phyloP scores from a whole-genome alignment of 2,797 vertebrate genomes.

The Synanceia verrucosa region DNA sequence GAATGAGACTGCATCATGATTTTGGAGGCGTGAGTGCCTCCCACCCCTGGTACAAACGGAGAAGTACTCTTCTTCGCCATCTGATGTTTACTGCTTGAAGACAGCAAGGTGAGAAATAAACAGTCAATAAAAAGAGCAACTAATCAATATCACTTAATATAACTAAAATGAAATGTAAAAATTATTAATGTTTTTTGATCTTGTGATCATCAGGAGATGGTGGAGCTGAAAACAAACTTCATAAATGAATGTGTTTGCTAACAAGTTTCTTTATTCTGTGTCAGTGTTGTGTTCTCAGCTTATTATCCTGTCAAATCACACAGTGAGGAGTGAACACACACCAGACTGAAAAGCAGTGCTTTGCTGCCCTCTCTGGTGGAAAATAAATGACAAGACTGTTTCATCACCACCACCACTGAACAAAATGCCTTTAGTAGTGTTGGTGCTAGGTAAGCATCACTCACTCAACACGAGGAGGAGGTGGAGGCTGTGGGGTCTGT shows the following conservation, averaged over 20 bases:
- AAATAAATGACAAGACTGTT: neutral
- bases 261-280: neutral
- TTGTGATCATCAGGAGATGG: neutral
- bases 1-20: conserved; percentile 61
- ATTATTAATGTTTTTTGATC: neutral
- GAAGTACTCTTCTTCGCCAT: conserved; percentile 98
- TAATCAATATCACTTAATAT: neutral
- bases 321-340: neutral
- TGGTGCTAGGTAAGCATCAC: conserved; percentile 31
- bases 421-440: neutral
- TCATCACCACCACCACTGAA: neutral
- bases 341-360: neutral
- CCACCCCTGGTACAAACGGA: conserved; percentile 81
- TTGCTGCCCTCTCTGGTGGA: neutral
- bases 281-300: neutral
- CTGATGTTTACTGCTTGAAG: conserved; percentile 85
- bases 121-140: neutral
- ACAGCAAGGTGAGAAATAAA: conserved; percentile 21
- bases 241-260: neutral
- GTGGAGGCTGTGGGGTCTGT: neutral
- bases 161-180: neutral
- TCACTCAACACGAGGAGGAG: conserved; percentile 74
- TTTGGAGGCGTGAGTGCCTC: conserved; percentile 76
- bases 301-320: neutral
- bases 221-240: neutral